Percentiles rank a stretch among this genome's conserved stretches.
These are phyloP conservation scores for Falco berigora DNA, from an alignment of 2,797 vertebrate genomes.

Conservation along the genomic window DNA sequence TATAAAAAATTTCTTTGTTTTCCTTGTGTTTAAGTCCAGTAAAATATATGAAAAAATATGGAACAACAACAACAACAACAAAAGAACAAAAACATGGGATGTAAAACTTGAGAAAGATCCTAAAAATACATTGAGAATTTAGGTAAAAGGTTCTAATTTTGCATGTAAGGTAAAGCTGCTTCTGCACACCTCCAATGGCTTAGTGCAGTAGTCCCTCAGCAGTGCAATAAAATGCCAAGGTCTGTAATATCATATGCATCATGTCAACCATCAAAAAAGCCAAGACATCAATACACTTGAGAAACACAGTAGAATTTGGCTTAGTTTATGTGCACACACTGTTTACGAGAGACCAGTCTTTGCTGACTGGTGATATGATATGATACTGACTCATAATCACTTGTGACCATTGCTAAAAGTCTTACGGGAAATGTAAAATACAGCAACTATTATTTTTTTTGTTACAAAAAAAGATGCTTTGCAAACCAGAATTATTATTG, in stretches of 20 bases:
- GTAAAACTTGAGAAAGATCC: not conserved
- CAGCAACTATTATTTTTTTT: not conserved
- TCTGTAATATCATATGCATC: not conserved
- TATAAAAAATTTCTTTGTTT: not conserved
- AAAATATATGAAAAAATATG: too few species aligned
- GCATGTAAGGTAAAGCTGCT: not conserved
- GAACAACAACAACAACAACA: too few species aligned
- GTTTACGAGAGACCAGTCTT: not conserved
- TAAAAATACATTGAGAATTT: not conserved
- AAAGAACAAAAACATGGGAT: not conserved
- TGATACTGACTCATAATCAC: not conserved
- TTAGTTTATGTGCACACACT: not conserved
- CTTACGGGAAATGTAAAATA: not conserved
- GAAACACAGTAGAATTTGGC: not conserved
- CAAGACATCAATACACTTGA: not conserved
- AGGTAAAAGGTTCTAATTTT: not conserved
- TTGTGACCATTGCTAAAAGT: not conserved
- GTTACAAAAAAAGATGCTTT: not conserved
- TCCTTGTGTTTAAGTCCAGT: not conserved
- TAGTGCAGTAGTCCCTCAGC: not conserved
- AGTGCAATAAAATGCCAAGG: not conserved
- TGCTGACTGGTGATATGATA: not conserved
- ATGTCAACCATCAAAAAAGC: not conserved
- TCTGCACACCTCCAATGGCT: not conserved
- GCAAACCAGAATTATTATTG: not conserved